Base-by-base conservation (phyloP, 2,113 vertebrate species). In the Microcebus griseorufus region DNA sequence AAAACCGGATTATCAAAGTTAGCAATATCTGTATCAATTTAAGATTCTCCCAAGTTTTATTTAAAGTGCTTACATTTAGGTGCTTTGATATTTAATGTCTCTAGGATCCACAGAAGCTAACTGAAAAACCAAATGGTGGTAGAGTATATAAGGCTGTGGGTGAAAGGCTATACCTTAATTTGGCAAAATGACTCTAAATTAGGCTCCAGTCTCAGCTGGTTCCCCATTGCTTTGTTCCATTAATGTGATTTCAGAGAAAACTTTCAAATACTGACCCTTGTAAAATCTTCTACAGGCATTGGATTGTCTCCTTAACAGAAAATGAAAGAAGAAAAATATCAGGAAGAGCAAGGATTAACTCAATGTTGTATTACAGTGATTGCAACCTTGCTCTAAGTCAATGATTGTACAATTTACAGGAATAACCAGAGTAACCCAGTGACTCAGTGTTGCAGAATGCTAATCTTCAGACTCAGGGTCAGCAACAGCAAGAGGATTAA, bases 191-290 rank as follows among this genome's bases (percentile, higher is more conserved):
- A 98, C 97, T 98, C 99, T 98, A 99, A 99, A 99, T 99, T 98
- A 98, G 98, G 95, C 79, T 87, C 90, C 78, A 90, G 89, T 98
- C 98, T 98, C 97, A 62, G 98, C 98, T 97, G 98, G 96, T 98
- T 98, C 96, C 98, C 98, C 97, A 99, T 99, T 99, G 99, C 99
- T 99, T 99, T 98, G 95, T 98, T 97, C 97, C 98, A 98, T 98
- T 99, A 98, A 97, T 60, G 97, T 96, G 89, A 96, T 97, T 98
- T 98, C 96, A 98, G 94, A 98, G 97, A 98, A 99, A 97, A 97
- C 95, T 98, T 99, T 98, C 97, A 98, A 98, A 98, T 53, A 93
- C 34, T 42, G 96, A 96, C 89, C 95, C 96, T 97, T 98, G 95
- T 97, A 97, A 98, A 98, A 98, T 98, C 83, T 97, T 98, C 96